Base-by-base conservation (phyloP, 1,140 invertebrate species). In the Leptonema lineaticorne region DNA sequence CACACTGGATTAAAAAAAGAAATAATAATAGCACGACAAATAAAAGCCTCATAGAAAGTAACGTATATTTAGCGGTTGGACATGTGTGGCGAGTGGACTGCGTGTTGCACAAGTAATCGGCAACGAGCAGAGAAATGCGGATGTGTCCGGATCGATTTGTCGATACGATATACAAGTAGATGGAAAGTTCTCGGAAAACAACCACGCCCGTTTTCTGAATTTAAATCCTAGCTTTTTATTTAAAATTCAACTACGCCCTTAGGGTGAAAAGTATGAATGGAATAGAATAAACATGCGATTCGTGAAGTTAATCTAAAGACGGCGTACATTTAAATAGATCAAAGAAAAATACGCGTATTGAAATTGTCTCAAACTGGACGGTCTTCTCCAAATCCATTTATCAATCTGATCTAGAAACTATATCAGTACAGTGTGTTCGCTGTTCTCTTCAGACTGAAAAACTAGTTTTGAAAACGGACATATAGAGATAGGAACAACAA, bases 361-460 rank as follows among this genome's bases (percentile, higher is more conserved):
- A n/a, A n/a, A n/a, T n/a, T n/a, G n/a, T n/a, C n/a, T n/a, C n/a
- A n/a, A n/a, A n/a, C n/a, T n/a, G n/a, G n/a, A n/a, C n/a, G n/a
- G n/a, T n/a, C n/a, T n/a, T n/a, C n/a, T 53, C 50, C 27, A 53
- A 53, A 26, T 11, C 2, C 20, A 53, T 53, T 22, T 24, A 53
- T 53, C 50, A 53, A 7, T 53, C 14, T 24, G 50, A 53, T 53
- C 50, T 53, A 53, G 50, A 53, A 53, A 53, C 24, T 4, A 16
- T n/a, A n/a, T n/a, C n/a, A n/a, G n/a, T 41, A 41, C 1, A 8
- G 20, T 48, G 16, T 3, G 16, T 16, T 20, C 18, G 46, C 24
- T 53, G n/a, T n/a, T n/a, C n/a, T 53, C 50, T 53, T 53, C 50
- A 53, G 50, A 24, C 50, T 53, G 50, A 53, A 53, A 53, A 53